phyloP scores from a whole-genome alignment of 1,140 invertebrate genomes.

The Prorops nasuta region DNA sequence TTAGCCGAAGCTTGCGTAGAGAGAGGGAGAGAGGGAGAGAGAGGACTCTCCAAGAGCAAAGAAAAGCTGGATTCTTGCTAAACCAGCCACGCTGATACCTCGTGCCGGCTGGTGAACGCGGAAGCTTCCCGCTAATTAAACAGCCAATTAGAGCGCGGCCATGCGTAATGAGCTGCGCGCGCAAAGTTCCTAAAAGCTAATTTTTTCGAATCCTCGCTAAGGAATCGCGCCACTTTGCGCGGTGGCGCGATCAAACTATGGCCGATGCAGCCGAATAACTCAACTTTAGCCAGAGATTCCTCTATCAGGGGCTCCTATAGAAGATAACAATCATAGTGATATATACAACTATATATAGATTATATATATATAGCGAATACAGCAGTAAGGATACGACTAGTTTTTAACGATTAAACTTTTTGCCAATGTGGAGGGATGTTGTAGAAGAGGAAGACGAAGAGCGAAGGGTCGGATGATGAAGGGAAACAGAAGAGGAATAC shows the following conservation, averaged over 20 bases:
- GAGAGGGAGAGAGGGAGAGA: neutral
- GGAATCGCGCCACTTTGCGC: no score
- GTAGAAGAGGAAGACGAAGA: conserved; percentile 9
- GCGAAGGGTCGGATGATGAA: neutral
- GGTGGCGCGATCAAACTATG: no score
- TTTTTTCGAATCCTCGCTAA: no score
- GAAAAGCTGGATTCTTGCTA: no score
- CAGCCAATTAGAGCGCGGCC: conserved; percentile 52
- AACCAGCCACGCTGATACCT: conserved; percentile 30
- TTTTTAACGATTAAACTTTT: neutral
- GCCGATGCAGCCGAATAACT: no score
- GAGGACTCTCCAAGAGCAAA: neutral
- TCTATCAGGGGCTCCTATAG: no score
- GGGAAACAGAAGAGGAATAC: conserved; percentile 8
- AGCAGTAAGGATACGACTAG: neutral
- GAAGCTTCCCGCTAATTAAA: conserved; percentile 50
- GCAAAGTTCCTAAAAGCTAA: conserved; percentile 55
- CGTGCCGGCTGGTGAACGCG: conserved; percentile 30
- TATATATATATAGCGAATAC: neutral
- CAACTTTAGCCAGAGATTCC: no score
- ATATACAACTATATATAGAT: neutral
- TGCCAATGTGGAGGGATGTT: no score
- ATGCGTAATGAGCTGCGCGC: conserved; percentile 55
- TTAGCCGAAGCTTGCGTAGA: conserved; percentile 21
- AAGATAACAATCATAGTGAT: conserved; percentile 31